Evolutionary conservation across 2,797 vertebrate genomes (phyloP), one percentile per base, ranked within the genome.

Genomic region (Acestrorhynchus altus): DNA sequence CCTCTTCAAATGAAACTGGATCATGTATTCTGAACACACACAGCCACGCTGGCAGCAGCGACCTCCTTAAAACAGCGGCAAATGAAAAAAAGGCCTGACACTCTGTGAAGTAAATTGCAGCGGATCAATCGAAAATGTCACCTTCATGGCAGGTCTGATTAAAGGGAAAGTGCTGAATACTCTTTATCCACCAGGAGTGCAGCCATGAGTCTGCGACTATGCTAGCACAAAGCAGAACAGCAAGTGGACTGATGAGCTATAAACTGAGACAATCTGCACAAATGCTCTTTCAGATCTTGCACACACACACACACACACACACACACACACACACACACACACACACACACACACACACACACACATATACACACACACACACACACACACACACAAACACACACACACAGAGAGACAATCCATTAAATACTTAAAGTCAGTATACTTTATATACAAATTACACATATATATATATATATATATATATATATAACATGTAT

Each of bases 71-170:
- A 79, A 80, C 69, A 83, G 74, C 68, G 74, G 69, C 59, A 78
- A 68, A 56, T 72, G 59, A 57, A 76, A 60, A 67, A 80, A 59
- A 64, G 59, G 65, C 77, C 74, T 64, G 78, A 78, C 77, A 76
- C 72, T 76, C 67, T 4, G 47, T 5, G 78, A 79, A 83, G 81
- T 84, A 84, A 88, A 86, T 86, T 83, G 83, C 76, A 73, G 70
- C 18, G 72, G 85, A 88, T 88, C 87, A 84, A 87, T 87, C 81
- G 83, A 79, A 84, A 84, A 83, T 84, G 85, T 87, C 83, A 88
- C 87, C 84, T 87, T 87, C 84, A 84, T 81, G 59, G 81, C 73
- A 69, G 66, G 81, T 81, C 81, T 88, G 81, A 87, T 86, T 87
- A 86, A 86, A 83, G 70, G 65, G 68, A 85, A 85, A 82, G 81